Percentiles rank a stretch among this genome's conserved stretches.
Conservation (phyloP, 2,797 vertebrate genomes). For the Fistularia tabacaria region DNA sequence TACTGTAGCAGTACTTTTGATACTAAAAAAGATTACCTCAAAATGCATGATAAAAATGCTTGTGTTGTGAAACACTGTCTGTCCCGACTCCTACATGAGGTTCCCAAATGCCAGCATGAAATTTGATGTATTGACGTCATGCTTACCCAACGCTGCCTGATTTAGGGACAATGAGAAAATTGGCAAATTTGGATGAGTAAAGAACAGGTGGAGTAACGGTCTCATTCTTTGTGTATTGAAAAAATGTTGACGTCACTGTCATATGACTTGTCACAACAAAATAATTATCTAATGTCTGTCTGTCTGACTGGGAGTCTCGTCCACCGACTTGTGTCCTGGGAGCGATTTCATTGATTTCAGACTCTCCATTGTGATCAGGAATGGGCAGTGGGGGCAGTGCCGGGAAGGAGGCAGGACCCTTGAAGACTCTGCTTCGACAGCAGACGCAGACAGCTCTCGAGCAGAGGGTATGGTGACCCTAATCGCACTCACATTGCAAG, state of each 20-base stretch:
- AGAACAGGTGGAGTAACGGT: not conserved
- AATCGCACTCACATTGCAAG: slow-evolving; percentile 4
- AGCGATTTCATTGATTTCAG: slow-evolving; percentile 25
- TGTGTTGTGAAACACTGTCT: slow-evolving; percentile 6
- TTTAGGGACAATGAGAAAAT: not conserved
- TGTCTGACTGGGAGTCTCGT: slow-evolving; percentile 14
- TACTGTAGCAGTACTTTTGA: too few species aligned
- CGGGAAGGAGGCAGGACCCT: slow-evolving; percentile 93
- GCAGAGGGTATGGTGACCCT: slow-evolving; percentile 84
- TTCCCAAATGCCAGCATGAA: slow-evolving; percentile 25
- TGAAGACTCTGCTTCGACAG: slow-evolving; percentile 95
- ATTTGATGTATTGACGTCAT: slow-evolving; percentile 16
- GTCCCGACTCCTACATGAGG: not conserved
- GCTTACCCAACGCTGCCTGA: not conserved
- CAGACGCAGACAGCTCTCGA: slow-evolving; percentile 96
- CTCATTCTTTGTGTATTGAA: too few species aligned
- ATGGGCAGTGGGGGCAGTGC: slow-evolving; percentile 97
- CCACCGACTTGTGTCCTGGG: slow-evolving; percentile 11
- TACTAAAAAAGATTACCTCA: slow-evolving; percentile 10
- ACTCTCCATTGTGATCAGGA: slow-evolving; percentile 74
- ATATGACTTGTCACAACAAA: slow-evolving; percentile 4
- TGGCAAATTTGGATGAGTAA: slow-evolving; percentile 7
- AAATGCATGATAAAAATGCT: slow-evolving; percentile 21
- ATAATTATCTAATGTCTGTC: slow-evolving; percentile 2
- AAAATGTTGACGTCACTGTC: not conserved